phyloP scores from a whole-genome alignment of 2,888 invertebrate species.

The Melitaea athalia region DNA sequence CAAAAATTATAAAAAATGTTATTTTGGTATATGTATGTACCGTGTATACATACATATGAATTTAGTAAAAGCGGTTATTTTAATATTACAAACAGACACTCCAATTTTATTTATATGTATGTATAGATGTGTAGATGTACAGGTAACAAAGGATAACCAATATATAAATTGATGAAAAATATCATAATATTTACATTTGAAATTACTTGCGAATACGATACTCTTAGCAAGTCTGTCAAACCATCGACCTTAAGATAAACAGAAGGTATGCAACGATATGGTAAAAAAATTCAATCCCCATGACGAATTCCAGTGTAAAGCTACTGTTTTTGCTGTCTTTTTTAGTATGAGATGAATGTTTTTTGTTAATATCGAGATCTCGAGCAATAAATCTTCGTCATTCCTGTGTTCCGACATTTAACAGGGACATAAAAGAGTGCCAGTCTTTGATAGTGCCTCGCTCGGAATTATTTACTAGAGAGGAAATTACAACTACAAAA shows the following conservation, averaged over 20 bases:
- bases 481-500: slow-evolving; percentile 29
- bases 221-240: too few relatives aligned
- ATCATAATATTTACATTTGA: too few relatives aligned
- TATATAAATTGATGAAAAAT: too few relatives aligned
- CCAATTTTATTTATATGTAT: too few relatives aligned
- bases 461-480: slow-evolving; percentile 27
- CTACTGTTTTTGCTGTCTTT: slow-evolving; percentile 25
- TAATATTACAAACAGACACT: too few relatives aligned
- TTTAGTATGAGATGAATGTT: slow-evolving; percentile 28
- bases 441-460: slow-evolving; percentile 33
- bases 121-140: too few relatives aligned
- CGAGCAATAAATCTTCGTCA: slow-evolving; percentile 38
- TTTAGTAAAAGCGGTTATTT: too few relatives aligned
- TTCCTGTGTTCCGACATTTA: slow-evolving; percentile 37
- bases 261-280: slow-evolving; percentile 4
- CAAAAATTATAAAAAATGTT: too few relatives aligned
- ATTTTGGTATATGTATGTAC: too few relatives aligned
- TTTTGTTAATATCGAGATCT: slow-evolving; percentile 31
- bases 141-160: too few relatives aligned
- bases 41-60: too few relatives aligned
- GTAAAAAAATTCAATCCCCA: slow-evolving; percentile 25
- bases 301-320: slow-evolving; percentile 19
- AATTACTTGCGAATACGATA: too few relatives aligned
- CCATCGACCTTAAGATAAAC: background rate
- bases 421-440: slow-evolving; percentile 38